Conservation (phyloP, 1,140 invertebrate species). For the Stegodyphus dumicola region DNA sequence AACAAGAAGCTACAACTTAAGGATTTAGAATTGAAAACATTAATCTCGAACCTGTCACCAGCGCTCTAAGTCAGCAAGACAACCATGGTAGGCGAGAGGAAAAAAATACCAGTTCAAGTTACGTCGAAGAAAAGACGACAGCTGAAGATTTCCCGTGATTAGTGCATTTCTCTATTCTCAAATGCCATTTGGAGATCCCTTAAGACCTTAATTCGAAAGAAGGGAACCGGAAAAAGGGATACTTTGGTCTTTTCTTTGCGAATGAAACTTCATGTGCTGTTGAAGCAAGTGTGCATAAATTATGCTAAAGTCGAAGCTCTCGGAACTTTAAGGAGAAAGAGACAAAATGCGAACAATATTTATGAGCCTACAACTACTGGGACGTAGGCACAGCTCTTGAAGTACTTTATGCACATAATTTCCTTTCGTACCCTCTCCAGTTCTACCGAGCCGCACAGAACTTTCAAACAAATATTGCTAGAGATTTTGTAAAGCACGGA, state of each 20-base stretch:
- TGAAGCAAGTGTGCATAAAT: slow-evolving; percentile 49
- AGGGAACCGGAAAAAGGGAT: background rate
- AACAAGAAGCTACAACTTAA: slow-evolving; percentile 11
- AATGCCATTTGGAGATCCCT: slow-evolving; percentile 38
- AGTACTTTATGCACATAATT: slow-evolving; percentile 49
- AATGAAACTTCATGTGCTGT: slow-evolving; percentile 45
- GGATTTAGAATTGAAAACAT: slow-evolving; percentile 39
- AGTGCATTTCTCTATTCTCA: slow-evolving; percentile 37
- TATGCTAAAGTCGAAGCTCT: slow-evolving; percentile 50
- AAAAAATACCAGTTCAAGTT: background rate
- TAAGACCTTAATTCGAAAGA: slow-evolving; percentile 54
- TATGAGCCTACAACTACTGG: slow-evolving; percentile 31
- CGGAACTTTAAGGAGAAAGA: background rate
- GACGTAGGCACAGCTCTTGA: slow-evolving; percentile 5
- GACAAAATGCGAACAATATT: slow-evolving; percentile 50
- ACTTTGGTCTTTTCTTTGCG: slow-evolving; percentile 14
- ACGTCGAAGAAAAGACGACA: slow-evolving; percentile 18
- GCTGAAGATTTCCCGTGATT: slow-evolving; percentile 45
- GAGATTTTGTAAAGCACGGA: too few relatives aligned
- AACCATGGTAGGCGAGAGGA: slow-evolving; percentile 17
- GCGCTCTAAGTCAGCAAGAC: slow-evolving; percentile 20
- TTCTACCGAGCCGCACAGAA: too few relatives aligned
- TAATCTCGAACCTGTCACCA: slow-evolving; percentile 37
- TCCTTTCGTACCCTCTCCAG: background rate
- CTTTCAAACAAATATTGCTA: too few relatives aligned